Evolutionary conservation across 23 tunicate genomes (phyloP), one percentile per base, ranked within the genome.

Genomic region (Trididemnum clinides): DNA sequence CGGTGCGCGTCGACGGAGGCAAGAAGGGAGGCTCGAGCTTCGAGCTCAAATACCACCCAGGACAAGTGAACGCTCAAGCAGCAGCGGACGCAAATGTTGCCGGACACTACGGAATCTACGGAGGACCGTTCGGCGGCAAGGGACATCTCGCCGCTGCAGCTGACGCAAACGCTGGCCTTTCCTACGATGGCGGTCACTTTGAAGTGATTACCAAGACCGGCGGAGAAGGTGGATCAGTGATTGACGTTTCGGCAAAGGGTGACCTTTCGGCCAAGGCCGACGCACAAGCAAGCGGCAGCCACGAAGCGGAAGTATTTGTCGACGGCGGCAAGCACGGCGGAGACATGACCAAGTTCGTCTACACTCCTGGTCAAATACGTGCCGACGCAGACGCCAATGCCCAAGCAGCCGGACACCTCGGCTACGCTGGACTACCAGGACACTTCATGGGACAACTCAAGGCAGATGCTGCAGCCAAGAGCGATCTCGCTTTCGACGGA

Each of bases 171-270:
- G 20, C 66, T 10, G 66, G 22, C 25, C 66, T 59, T 59, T 10
- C 66, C 3, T 59, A 10, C 66, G 66, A n/a, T n/a, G 66, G 66
- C 25, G 66, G 66, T 59, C 66, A 59, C 66, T 59, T 59, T 59
- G 66, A 59, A 59, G 3, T 59, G 25, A 59, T 59, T n/a, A 10
- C 66, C 66, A 59, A 59, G 66, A 59, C 66, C 66, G 66, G 66
- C 22, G 66, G 66, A 59, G 66, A 59, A 12, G 66, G 66, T n/a
- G 66, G 66, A 25, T n/a, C 20, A 4, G 25, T 19, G 23, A n/a
- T 59, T 28, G 66, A 59, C 66, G 3, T 59, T 28, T 59, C 66
- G 66, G 20, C 66, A n/a, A 59, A 59, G 66, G 22, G 25, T 28
- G 66, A 59, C 25, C 66, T 59, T 15, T 25, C 66, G 22, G 66